Conservation (phyloP, 2,797 vertebrate genomes). For the Pseudotriccus pelzelni region DNA sequence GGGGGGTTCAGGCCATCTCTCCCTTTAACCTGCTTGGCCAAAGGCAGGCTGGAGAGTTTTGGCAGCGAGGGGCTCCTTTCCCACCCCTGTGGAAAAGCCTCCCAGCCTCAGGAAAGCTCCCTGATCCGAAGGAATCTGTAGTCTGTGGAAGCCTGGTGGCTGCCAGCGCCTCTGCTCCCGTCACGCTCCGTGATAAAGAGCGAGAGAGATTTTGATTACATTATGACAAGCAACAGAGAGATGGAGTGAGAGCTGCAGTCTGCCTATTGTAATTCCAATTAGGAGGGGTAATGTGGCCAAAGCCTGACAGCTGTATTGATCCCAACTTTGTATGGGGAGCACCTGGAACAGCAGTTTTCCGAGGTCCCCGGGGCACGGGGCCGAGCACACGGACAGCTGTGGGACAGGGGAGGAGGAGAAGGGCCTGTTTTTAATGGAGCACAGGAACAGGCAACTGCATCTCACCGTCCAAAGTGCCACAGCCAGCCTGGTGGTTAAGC, state of each 20-base stretch:
- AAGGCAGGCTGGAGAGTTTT: neutral
- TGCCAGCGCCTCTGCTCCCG: neutral
- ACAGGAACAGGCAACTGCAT: neutral
- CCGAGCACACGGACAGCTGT: neutral
- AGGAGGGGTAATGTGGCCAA: constrained; percentile 6
- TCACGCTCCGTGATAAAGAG: neutral
- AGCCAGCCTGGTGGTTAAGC: neutral
- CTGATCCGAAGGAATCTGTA: neutral
- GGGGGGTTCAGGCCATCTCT: neutral
- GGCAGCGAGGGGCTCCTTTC: neutral
- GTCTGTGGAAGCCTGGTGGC: neutral
- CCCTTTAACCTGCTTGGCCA: neutral
- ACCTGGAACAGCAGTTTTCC: neutral
- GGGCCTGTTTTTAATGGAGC: neutral
- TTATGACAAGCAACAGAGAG: constrained; percentile 26
- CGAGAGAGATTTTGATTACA: constrained; percentile 4
- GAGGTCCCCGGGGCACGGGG: neutral
- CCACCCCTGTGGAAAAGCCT: neutral
- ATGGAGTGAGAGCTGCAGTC: constrained; percentile 25
- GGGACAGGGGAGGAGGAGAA: neutral
- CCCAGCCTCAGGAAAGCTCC: neutral
- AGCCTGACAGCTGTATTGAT: constrained; percentile 48
- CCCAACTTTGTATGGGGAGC: neutral
- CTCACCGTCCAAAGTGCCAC: neutral
- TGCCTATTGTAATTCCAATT: constrained; percentile 48